Evolutionary conservation across 2,113 vertebrate species (phyloP), one percentile per base, ranked within the genome.

Genomic region (Eulemur macaco): DNA sequence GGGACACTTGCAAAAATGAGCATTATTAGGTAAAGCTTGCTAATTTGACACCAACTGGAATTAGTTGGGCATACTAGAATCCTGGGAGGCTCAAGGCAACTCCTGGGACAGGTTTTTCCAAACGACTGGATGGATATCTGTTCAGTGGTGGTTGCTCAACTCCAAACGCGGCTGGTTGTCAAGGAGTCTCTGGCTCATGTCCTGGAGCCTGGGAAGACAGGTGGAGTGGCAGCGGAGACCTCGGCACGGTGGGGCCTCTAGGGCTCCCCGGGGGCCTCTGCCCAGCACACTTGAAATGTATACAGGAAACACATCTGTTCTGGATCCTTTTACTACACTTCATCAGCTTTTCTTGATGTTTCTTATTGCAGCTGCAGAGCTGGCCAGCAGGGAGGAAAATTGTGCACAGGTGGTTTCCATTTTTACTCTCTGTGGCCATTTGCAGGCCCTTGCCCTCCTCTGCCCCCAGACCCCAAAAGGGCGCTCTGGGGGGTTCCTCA

Each of bases 331-430:
- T 2, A 42, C 56, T 29, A 11, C 12, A 0, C 18, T 3, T 27
- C 20, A 2, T 20, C 81, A 27, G 60, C 50, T 27, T 13, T 81
- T 69, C 92, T 42, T 1, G 0, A 1, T 2, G 50, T 23, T 18
- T 21, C 14, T 25, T 10, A 1, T 2, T 6, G 21, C 64, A 18
- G 52, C 52, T 37, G 45, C 50, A 8, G 42, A 80, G 34, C 76
- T 25, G 1, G 3, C 37, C 39, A 3, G n/a, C n/a, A 1, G 0
- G 7, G 21, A 56, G n/a, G 31, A 17, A 1, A 17, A 0, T 0
- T 45, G 37, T 9, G 5, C 39, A 3, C 8, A 1, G 13, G 14
- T 2, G 6, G 58, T 64, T 45, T 25, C 85, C 10, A 2, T 34
- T 68, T 8, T 37, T 10, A 17, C 18, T 14, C 29, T 21, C 50